Evolutionary conservation across 2,888 invertebrate species (phyloP), one percentile per base, ranked within the genome.

Genomic region (Drepana falcataria): DNA sequence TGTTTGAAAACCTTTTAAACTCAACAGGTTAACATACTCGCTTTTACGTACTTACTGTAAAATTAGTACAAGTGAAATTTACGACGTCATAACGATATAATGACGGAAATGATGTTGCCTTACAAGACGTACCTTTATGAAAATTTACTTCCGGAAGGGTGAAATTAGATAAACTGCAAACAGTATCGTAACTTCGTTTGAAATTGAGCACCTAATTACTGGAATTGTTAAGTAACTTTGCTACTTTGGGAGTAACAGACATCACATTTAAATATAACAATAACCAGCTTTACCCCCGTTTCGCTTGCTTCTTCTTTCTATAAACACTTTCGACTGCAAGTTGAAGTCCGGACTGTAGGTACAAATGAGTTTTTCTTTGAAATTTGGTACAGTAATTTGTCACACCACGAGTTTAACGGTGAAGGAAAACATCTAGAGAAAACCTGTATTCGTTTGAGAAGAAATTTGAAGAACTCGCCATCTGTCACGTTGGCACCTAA

Each of bases 81-180:
- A 81, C 75, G 65, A 66, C 68, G 73, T 73, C 75, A 77, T 80
- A 81, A 79, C 75, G 72, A 72, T 71, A 72, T 79, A 78, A 81
- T 78, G 73, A 77, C 73, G 77, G 73, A 75, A 79, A 74, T 67
- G 68, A 73, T 68, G 69, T 61, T 68, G 59, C 57, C 58, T 59
- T 62, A 61, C 53, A 65, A 65, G 66, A 61, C 59, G 59, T 58
- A 57, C 47, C 69, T 71, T 69, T 75, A 77, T 80, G 79, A 76
- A 80, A 79, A 79, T 82, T 76, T 75, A 79, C 75, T 71, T 69
- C 64, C 66, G 66, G 68, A 58, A 67, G 59, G 66, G 71, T 65
- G 69, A 71, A 69, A 71, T 70, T 70, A 68, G 70, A 73, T 76
- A 74, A 76, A 72, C 74, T 74, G 73, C 61, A 63, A 61, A 40